These are phyloP conservation scores for Metalampra italica DNA, from an alignment of 2,888 invertebrate species.

Conservation along the genomic window DNA sequence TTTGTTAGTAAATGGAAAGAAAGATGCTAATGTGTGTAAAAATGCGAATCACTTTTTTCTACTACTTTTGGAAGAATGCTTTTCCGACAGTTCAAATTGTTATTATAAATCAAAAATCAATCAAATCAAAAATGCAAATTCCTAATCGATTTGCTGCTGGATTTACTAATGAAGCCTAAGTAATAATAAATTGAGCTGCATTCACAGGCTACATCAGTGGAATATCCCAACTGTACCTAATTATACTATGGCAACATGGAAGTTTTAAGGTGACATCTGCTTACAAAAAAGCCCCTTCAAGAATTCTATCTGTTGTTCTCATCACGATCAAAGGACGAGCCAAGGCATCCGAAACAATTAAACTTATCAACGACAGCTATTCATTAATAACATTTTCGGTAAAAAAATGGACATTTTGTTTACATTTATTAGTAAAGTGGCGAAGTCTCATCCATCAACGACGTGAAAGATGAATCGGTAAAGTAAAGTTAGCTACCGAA, in stretches of 20 bases:
- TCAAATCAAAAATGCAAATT: too few species aligned
- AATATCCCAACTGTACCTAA: background rate
- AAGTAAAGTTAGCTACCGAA: slow-evolving; percentile 28
- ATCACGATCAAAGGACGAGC: slow-evolving; percentile 47
- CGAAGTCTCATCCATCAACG: slow-evolving; percentile 66
- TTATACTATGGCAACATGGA: slow-evolving; percentile 15
- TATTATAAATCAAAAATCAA: too few species aligned
- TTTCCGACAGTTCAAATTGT: too few species aligned
- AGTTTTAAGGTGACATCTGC: slow-evolving; percentile 37
- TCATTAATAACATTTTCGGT: slow-evolving; percentile 61
- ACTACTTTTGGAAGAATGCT: too few species aligned
- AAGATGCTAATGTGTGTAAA: too few species aligned
- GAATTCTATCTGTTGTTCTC: slow-evolving; percentile 39
- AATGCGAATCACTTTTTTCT: too few species aligned
- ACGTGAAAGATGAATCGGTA: slow-evolving; percentile 58
- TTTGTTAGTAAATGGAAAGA: too few species aligned
- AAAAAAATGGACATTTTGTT: slow-evolving; percentile 70
- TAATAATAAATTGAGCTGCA: too few species aligned
- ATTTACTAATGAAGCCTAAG: too few species aligned
- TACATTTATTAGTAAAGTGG: slow-evolving; percentile 74
- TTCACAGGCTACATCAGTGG: too few species aligned
- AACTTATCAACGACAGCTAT: slow-evolving; percentile 53
- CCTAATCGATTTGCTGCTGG: too few species aligned
- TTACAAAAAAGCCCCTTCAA: slow-evolving; percentile 27
- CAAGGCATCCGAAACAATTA: slow-evolving; percentile 60